Evolutionary conservation across 2,888 invertebrate genomes (phyloP).

Genomic region (Eristalinus sepulchralis): DNA sequence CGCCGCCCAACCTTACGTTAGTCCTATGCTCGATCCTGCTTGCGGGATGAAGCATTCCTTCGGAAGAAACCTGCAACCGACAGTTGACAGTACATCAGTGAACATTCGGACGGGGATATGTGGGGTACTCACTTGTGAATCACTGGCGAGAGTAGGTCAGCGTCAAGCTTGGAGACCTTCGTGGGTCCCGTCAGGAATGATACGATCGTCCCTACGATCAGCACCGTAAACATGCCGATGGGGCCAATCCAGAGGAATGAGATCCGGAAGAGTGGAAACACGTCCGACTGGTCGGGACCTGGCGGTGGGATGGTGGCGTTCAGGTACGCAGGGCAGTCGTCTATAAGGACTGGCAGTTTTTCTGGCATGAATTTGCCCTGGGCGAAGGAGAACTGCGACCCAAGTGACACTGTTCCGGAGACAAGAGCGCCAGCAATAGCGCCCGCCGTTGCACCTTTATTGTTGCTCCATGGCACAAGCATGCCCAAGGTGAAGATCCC

Average conservation of each 20-base stretch:
- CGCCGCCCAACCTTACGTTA: conserved; percentile 50
- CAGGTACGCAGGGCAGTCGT: conserved; percentile 77
- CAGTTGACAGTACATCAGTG: not conserved
- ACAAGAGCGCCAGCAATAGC: conserved; percentile 84
- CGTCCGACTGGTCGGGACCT: conserved; percentile 81
- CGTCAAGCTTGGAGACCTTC: conserved; percentile 82
- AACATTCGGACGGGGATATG: not conserved
- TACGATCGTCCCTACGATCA: conserved; percentile 86
- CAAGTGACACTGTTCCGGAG: conserved; percentile 85
- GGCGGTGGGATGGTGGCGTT: conserved; percentile 71
- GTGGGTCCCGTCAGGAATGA: conserved; percentile 83
- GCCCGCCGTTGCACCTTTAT: conserved; percentile 84
- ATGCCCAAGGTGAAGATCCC: conserved; percentile 92
- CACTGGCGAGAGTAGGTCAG: conserved; percentile 84
- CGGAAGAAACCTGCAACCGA: conserved; percentile 56
- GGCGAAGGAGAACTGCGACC: conserved; percentile 86
- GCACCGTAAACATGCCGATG: conserved; percentile 85
- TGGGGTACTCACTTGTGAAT: conserved; percentile 81
- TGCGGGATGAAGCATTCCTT: conserved; percentile 50
- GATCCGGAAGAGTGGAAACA: conserved; percentile 88
- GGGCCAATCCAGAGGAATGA: conserved; percentile 93
- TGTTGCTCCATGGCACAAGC: conserved; percentile 90
- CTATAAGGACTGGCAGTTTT: conserved; percentile 82
- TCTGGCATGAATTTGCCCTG: conserved; percentile 83
- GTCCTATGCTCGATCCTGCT: conserved; percentile 20